These are phyloP conservation scores for Coleophora flavipennella DNA, from an alignment of 2,888 invertebrate genomes.

Conservation along the genomic window DNA sequence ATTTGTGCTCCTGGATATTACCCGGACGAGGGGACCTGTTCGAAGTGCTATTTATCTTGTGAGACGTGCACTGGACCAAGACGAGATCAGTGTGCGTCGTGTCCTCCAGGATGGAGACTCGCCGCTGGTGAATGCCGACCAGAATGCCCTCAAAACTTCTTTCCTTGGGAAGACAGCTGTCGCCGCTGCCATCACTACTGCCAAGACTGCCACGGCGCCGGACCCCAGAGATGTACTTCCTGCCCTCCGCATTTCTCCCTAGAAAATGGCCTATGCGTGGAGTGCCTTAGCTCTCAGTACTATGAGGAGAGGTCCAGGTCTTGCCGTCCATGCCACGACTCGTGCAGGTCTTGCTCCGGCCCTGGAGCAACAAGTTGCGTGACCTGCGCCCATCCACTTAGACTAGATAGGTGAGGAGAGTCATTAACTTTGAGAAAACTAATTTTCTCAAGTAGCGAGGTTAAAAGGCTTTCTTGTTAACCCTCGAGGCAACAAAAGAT, in stretches of 20 bases:
- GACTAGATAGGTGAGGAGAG: slow-evolving; percentile 72
- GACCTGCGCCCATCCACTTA: slow-evolving; percentile 78
- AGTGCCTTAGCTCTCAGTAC: slow-evolving; percentile 82
- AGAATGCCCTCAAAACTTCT: slow-evolving; percentile 88
- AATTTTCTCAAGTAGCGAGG: slow-evolving; percentile 3
- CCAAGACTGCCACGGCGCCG: slow-evolving; percentile 87
- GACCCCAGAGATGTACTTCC: slow-evolving; percentile 80
- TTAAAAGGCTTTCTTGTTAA: neutral
- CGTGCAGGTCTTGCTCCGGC: slow-evolving; percentile 80
- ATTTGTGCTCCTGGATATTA: slow-evolving; percentile 87
- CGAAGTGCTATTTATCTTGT: slow-evolving; percentile 88
- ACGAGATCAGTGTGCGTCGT: slow-evolving; percentile 87
- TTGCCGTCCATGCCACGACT: slow-evolving; percentile 79
- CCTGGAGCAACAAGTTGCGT: slow-evolving; percentile 81
- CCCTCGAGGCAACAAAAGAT: too few relatives aligned
- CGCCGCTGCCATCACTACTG: slow-evolving; percentile 92
- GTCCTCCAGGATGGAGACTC: slow-evolving; percentile 84
- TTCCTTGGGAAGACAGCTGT: slow-evolving; percentile 86
- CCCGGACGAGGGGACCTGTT: slow-evolving; percentile 87
- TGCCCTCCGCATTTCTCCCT: slow-evolving; percentile 81
- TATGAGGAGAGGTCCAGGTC: slow-evolving; percentile 79
- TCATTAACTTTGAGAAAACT: slow-evolving; percentile 3
- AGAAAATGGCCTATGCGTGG: slow-evolving; percentile 80
- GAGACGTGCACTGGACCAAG: slow-evolving; percentile 88
- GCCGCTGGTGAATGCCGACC: slow-evolving; percentile 88